Evolutionary conservation across 2,797 vertebrate species (phyloP), one percentile per base, ranked within the genome.

Genomic region (Neosilurus mollespiculum): DNA sequence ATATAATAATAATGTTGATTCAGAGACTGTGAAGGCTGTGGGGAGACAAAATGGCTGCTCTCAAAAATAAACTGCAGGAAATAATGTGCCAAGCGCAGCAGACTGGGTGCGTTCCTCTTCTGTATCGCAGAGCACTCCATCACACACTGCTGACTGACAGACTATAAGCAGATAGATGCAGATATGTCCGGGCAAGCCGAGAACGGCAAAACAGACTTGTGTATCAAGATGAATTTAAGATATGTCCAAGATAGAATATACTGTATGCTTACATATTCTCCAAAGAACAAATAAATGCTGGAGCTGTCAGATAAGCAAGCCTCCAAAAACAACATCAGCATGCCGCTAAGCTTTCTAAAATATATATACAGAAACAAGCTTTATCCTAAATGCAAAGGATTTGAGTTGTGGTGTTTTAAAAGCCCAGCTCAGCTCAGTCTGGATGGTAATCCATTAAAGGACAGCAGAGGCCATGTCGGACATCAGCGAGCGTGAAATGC

Each of bases 371-470:
- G 14, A 49, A 16, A 78, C 58, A 24, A 37, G 30, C n/a, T 24
- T 77, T 76, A 61, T 24, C 59, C 72, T 75, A 58, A 58, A 78
- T 62, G 34, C 87, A 80, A 56, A 26, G 87, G 87, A 87, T 92
- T 89, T 54, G 92, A 89, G 91, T 90, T 84, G 69, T 89, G 82
- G 43, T 20, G 56, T 67, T 84, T 84, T 59, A 81, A 91, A 90
- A 53, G 43, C 87, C 90, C 86, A 67, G 87, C 88, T 79, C 81
- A 77, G 59, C 64, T 70, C 26, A 86, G 89, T 87, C 82, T 76
- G 80, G 67, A 86, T 87, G 75, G 80, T 91, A 91, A 92, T 91
- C 88, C 87, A 61, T 88, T 85, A 90, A 91, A 89, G 88, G 89
- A 87, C 87, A 82, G 65, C 69, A 51, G 43, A 56, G 67, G 87